A percentile compares a stretch with the other conserved stretches of the same genome.
phyloP scores from a whole-genome alignment of 1,140 invertebrate genomes.

The Tetramorium parvispinum region DNA sequence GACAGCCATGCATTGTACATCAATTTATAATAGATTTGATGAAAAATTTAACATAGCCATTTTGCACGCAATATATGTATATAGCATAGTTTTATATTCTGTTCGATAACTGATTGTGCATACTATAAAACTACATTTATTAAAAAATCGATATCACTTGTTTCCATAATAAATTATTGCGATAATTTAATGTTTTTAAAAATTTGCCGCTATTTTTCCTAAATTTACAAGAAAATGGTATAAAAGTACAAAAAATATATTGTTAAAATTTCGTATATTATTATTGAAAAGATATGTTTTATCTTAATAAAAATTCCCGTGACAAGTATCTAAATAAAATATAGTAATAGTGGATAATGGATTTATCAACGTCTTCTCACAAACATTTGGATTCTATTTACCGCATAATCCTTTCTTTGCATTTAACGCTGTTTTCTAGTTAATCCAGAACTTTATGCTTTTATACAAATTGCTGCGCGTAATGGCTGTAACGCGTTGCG shows the following conservation, averaged over 20 bases:
- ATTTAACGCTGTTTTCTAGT: neutral
- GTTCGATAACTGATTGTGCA: constrained; percentile 20
- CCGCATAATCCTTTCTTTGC: neutral
- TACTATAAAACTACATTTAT: neutral
- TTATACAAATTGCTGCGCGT: neutral
- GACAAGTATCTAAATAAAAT: neutral
- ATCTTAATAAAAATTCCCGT: neutral
- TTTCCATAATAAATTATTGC: constrained; percentile 13
- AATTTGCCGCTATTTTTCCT: neutral
- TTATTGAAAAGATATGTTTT: neutral
- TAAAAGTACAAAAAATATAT: neutral
- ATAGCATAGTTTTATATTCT: constrained; percentile 10
- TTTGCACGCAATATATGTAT: neutral
- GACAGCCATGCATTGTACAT: neutral
- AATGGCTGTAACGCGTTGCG: constrained; percentile 25
- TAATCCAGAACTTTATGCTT: neutral
- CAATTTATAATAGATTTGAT: neutral
- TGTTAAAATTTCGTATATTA: neutral
- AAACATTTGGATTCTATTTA: neutral
- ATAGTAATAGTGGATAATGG: neutral
- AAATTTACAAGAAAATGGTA: neutral
- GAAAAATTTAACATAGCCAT: constrained; percentile 16
- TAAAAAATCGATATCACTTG: neutral
- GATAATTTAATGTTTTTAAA: neutral
- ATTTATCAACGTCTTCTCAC: neutral